Conservation (phyloP, 2,113 vertebrate genomes). For the Mandrillus leucophaeus region DNA sequence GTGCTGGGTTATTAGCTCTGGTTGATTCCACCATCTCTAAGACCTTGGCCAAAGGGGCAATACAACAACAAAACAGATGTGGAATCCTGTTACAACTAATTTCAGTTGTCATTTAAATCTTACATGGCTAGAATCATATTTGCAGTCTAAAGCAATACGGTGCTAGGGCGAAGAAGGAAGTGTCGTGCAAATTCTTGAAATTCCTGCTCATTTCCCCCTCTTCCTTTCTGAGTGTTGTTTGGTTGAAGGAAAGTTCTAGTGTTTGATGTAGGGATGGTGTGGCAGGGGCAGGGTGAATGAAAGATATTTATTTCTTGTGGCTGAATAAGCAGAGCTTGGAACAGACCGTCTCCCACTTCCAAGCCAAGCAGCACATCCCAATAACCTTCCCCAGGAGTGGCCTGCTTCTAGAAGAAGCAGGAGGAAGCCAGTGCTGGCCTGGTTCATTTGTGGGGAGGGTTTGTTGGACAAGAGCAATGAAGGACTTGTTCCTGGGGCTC, state of each 20-base stretch:
- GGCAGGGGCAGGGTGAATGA: not conserved
- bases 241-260: not conserved
- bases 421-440: not conserved
- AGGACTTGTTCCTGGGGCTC: not conserved
- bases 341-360: not conserved
- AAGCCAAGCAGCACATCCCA: not conserved
- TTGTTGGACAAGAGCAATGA: not conserved
- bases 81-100: not conserved
- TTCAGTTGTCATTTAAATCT: slow-evolving; percentile 19
- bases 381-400: not conserved
- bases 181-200: slow-evolving; percentile 37
- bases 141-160: not conserved
- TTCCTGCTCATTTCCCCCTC: not conserved
- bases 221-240: slow-evolving; percentile 11
- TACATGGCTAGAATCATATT: not conserved
- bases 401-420: not conserved
- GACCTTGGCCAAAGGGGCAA: not conserved
- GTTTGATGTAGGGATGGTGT: not conserved
- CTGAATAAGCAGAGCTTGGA: not conserved
- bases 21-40: not conserved
- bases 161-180: not conserved
- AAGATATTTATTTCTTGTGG: not conserved
- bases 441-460: not conserved
- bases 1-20: not conserved
- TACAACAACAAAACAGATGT: not conserved